Conservation (phyloP, 2,888 invertebrate genomes). For the Atherix ibis region DNA sequence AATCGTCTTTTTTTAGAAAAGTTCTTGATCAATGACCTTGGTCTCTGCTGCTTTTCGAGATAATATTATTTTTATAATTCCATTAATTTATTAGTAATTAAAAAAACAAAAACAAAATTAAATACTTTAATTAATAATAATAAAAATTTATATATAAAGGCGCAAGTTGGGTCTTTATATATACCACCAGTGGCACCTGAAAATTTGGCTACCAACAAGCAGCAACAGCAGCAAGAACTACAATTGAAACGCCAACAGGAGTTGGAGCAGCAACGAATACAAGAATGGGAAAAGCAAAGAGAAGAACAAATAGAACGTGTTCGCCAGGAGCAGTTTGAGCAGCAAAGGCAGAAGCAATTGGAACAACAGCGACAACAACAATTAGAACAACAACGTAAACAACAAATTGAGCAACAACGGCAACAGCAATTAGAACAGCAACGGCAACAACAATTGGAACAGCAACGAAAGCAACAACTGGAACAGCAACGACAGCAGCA, state of each 20-base stretch:
- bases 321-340: too few relatives aligned
- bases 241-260: conserved; percentile 36
- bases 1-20: too few relatives aligned
- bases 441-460: too few relatives aligned
- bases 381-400: too few relatives aligned
- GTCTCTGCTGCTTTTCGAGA: too few relatives aligned
- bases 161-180: conserved; percentile 37
- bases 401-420: conserved; percentile 18
- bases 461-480: conserved; percentile 23
- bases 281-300: too few relatives aligned
- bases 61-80: too few relatives aligned
- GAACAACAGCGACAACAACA: conserved; percentile 17
- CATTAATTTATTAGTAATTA: too few relatives aligned
- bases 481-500: conserved; percentile 5
- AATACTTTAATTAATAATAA: too few relatives aligned
- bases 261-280: conserved; percentile 28
- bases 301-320: too few relatives aligned
- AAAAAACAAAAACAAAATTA: too few relatives aligned
- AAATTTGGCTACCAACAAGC: conserved; percentile 20
- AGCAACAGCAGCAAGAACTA: conserved; percentile 21
- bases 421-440: conserved; percentile 35
- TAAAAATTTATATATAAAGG: conserved; percentile 5
- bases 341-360: too few relatives aligned
- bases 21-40: conserved; percentile 9
- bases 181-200: conserved; percentile 38